Conservation (phyloP, 2,888 invertebrate species). For the Thecocarcelia acutangulata region DNA sequence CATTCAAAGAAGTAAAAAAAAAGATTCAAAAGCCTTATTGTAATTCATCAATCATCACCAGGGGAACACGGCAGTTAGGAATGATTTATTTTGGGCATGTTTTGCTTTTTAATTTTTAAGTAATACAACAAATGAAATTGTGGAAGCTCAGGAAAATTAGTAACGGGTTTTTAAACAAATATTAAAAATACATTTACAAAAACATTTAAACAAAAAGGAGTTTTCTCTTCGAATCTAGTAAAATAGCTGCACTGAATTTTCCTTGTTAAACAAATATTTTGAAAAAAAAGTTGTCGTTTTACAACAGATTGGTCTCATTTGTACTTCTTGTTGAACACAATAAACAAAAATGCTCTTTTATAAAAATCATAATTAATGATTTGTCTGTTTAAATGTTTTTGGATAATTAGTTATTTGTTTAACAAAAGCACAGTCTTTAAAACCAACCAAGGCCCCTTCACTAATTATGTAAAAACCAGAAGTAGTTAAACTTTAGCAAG, state of each 20-base stretch:
- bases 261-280: constrained; percentile 20
- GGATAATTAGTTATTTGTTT: constrained; percentile 36
- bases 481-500: not conserved
- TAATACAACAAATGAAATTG: not conserved
- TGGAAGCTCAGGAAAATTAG: not conserved
- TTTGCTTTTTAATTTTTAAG: constrained; percentile 2
- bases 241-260: not conserved
- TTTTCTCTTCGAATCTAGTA: not conserved
- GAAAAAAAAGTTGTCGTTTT: constrained; percentile 2
- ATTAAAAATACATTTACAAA: constrained; percentile 25
- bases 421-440: not conserved
- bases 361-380: constrained; percentile 18
- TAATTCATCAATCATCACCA: constrained; percentile 68
- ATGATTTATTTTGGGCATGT: constrained; percentile 61
- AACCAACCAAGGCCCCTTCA: not conserved
- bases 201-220: not conserved
- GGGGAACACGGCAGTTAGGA: constrained; percentile 51
- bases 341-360: constrained; percentile 10
- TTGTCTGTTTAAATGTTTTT: not conserved
- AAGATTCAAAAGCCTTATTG: constrained; percentile 45
- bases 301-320: constrained; percentile 1
- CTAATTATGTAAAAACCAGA: not conserved
- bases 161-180: constrained; percentile 19
- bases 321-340: not conserved
- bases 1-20: constrained; percentile 28